Percentiles rank a stretch among this genome's conserved stretches.
These are phyloP conservation scores for Hyperoplus lanceolatus DNA, from an alignment of 2,797 vertebrate species.

Conservation along the genomic window DNA sequence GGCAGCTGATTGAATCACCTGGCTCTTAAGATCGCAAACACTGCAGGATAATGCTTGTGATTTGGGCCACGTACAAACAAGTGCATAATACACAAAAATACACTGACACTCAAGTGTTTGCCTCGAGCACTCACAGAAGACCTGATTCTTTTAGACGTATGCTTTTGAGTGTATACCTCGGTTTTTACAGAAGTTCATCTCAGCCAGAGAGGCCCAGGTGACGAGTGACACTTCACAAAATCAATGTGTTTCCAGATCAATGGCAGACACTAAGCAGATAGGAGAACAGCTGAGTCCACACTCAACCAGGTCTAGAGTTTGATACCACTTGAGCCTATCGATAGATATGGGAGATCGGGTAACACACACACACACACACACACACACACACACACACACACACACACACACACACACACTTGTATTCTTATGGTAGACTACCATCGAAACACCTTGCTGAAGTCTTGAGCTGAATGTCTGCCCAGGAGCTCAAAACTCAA, in stretches of 20 bases:
- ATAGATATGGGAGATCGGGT: slow-evolving; percentile 39
- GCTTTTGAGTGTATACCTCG: slow-evolving; percentile 23
- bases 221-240: slow-evolving; percentile 46
- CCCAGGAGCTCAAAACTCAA: slow-evolving; percentile 10
- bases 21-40: slow-evolving; percentile 55
- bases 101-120: background rate
- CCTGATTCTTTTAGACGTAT: slow-evolving; percentile 16
- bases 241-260: slow-evolving; percentile 46
- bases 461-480: slow-evolving; percentile 5
- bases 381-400: too few relatives aligned
- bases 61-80: slow-evolving; percentile 51
- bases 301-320: slow-evolving; percentile 53
- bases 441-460: slow-evolving; percentile 5
- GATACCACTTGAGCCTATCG: slow-evolving; percentile 41
- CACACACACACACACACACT: background rate
- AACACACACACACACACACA: background rate
- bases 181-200: slow-evolving; percentile 43
- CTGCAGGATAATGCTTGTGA: slow-evolving; percentile 45
- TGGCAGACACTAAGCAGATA: slow-evolving; percentile 53
- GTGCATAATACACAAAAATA: background rate
- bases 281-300: slow-evolving; percentile 60
- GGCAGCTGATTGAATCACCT: slow-evolving; percentile 66
- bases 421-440: background rate
- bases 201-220: slow-evolving; percentile 42
- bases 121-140: slow-evolving; percentile 7